Evolutionary conservation across 2,888 invertebrate genomes (phyloP).

Genomic region (Orthosia incerta): DNA sequence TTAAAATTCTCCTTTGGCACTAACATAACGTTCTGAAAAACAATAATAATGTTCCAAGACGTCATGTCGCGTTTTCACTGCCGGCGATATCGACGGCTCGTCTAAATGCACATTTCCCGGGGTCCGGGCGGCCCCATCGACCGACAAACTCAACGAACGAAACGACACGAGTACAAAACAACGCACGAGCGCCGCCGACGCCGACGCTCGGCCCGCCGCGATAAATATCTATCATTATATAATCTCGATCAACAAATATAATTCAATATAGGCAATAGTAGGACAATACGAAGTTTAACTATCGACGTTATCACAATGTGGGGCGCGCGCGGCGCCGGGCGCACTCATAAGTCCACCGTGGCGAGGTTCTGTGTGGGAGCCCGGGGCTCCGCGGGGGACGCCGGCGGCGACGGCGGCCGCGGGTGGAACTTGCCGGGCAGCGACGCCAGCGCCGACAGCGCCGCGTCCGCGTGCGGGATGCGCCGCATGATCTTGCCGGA

Average conservation of each 20-base stretch:
- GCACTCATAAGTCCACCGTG: conserved; percentile 93
- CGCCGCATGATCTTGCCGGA: conserved; percentile 98
- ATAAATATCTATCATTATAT: conserved; percentile 89
- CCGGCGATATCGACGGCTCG: conserved; percentile 78
- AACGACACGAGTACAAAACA: conserved; percentile 72
- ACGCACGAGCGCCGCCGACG: conserved; percentile 74
- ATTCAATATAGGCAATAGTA: conserved; percentile 86
- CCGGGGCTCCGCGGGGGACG: conserved; percentile 78
- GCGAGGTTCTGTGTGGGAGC: conserved; percentile 94
- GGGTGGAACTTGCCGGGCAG: conserved; percentile 92
- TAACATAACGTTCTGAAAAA: conserved; percentile 73
- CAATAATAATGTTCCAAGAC: conserved; percentile 64
- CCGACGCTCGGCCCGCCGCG: conserved; percentile 82
- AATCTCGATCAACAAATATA: conserved; percentile 87
- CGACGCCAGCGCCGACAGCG: conserved; percentile 92
- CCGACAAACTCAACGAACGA: conserved; percentile 77
- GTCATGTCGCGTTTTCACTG: conserved; percentile 80
- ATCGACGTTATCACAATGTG: conserved; percentile 87
- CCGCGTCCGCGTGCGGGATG: conserved; percentile 95
- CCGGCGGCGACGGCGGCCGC: conserved; percentile 93
- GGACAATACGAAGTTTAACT: conserved; percentile 84
- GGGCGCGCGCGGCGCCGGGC: conserved; percentile 68
- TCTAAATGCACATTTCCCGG: conserved; percentile 61
- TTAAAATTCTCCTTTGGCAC: conserved; percentile 77
- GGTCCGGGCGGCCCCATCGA: conserved; percentile 74